A percentile compares a stretch with the other conserved stretches of the same genome.
These are phyloP conservation scores for Adelognathus sp. DNA, from an alignment of 2,888 invertebrate genomes.

Conservation along the genomic window DNA sequence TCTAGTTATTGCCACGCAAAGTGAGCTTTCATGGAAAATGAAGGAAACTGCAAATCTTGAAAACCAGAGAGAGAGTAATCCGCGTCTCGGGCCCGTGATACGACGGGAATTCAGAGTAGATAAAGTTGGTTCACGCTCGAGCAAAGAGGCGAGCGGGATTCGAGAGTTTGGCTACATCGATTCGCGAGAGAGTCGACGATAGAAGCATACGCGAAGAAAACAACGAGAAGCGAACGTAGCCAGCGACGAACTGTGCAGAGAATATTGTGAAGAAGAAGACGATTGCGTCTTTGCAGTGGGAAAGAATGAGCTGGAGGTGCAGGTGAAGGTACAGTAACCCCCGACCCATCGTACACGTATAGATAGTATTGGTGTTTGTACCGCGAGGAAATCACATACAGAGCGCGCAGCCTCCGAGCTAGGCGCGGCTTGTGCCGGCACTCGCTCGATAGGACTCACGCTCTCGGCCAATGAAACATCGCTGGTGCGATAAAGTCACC, in stretches of 20 bases:
- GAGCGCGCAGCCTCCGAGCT: constrained; percentile 62
- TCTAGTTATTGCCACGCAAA: neutral
- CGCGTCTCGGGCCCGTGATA: neutral
- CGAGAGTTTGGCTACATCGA: constrained; percentile 17
- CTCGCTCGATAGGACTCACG: constrained; percentile 78
- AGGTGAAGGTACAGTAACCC: constrained; percentile 56
- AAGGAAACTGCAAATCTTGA: neutral
- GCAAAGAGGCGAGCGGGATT: neutral
- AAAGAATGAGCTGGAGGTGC: constrained; percentile 52
- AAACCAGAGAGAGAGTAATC: neutral
- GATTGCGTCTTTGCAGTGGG: constrained; percentile 21
- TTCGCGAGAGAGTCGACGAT: neutral
- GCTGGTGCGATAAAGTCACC: constrained; percentile 71
- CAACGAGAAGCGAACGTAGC: neutral
- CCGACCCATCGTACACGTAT: constrained; percentile 26
- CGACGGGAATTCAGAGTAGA: neutral
- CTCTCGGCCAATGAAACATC: constrained; percentile 75
- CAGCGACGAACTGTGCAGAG: neutral
- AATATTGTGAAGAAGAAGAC: constrained; percentile 33
- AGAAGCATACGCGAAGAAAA: constrained; percentile 1
- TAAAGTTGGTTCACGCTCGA: constrained; percentile 15
- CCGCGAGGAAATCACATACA: neutral
- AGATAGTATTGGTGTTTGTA: constrained; percentile 12
- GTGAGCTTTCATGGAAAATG: neutral
- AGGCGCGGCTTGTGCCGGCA: constrained; percentile 78